These are phyloP conservation scores for Tor tambroides DNA, from an alignment of 2,113 vertebrate genomes.

Conservation along the genomic window DNA sequence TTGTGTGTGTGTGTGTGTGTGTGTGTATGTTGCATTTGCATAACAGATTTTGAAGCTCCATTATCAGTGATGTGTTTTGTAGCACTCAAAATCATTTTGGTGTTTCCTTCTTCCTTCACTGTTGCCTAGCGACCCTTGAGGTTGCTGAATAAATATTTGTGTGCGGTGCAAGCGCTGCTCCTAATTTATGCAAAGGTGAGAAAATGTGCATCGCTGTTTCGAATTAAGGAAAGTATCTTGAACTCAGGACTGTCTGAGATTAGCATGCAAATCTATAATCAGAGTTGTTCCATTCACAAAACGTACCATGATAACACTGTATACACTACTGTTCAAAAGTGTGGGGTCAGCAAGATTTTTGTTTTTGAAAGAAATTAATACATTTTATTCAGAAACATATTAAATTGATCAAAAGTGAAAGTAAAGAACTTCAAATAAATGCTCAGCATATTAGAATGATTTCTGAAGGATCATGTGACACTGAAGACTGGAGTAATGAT, in stretches of 20 bases:
- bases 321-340: not conserved
- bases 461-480: not conserved
- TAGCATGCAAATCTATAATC: not conserved
- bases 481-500: not conserved
- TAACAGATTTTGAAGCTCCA: not conserved
- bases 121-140: constrained; percentile 2
- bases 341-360: too few relatives aligned
- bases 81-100: not conserved
- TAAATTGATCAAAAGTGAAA: not conserved
- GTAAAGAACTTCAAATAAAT: not conserved
- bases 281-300: not conserved
- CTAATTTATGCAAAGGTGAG: not conserved
- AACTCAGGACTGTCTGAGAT: not conserved
- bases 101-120: constrained; percentile 13
- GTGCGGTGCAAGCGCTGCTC: not conserved
- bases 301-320: not conserved
- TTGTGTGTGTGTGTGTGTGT: not conserved
- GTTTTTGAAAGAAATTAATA: not conserved
- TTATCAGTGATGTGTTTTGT: not conserved
- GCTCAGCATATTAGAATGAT: not conserved
- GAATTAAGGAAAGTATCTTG: not conserved
- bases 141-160: constrained; percentile 26
- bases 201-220: not conserved
- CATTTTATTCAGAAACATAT: not conserved
- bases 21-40: not conserved